Evolutionary conservation across 1,140 invertebrate genomes (phyloP).

Genomic region (Rhopalosiphum maidis): DNA sequence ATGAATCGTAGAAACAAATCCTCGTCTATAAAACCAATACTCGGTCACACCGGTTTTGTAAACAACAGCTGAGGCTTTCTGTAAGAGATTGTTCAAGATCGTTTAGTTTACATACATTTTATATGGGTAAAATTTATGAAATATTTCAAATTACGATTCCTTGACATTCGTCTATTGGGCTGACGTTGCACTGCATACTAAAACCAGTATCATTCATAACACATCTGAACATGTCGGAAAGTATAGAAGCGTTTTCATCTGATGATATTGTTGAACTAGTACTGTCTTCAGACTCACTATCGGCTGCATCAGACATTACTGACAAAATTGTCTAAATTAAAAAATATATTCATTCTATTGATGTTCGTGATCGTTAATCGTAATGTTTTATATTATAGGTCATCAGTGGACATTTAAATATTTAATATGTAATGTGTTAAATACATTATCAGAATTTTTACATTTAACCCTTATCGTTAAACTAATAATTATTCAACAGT

Average conservation of each 20-base stretch:
- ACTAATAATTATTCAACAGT: no score
- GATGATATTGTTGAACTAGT: neutral
- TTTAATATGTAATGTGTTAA: neutral
- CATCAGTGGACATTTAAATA: neutral
- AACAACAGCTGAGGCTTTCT: neutral
- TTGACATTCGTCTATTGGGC: neutral
- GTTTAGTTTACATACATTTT: neutral
- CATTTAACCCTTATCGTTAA: no score
- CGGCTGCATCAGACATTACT: neutral
- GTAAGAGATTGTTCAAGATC: neutral
- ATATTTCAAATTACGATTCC: conserved; percentile 12
- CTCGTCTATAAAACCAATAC: neutral
- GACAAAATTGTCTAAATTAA: neutral
- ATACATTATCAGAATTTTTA: no score
- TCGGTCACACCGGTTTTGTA: neutral
- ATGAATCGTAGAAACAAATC: neutral
- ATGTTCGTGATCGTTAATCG: neutral
- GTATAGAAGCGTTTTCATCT: neutral
- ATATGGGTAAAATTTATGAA: neutral
- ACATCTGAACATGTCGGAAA: neutral
- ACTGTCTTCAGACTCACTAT: neutral
- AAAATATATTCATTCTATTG: neutral
- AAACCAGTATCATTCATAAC: neutral
- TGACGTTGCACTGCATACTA: neutral
- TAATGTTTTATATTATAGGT: neutral